These are phyloP conservation scores for Chelonia mydas DNA, from an alignment of 2,797 vertebrate genomes.

Conservation along the genomic window DNA sequence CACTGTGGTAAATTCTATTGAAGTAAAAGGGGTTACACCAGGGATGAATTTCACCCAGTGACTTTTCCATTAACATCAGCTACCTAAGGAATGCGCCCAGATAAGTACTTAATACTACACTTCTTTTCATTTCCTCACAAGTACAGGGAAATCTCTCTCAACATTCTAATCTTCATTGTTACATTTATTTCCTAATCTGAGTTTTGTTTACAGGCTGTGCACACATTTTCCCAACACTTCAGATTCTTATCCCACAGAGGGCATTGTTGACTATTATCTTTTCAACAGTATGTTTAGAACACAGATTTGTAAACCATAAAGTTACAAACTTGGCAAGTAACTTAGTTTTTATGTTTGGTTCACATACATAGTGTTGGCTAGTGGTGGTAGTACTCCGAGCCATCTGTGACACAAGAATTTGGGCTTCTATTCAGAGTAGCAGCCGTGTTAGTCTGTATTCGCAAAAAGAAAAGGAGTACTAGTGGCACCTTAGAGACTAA, in stretches of 20 bases:
- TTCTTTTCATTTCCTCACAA: not conserved
- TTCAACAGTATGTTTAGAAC: not conserved
- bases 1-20: not conserved
- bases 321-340: not conserved
- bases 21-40: not conserved
- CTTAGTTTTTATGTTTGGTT: not conserved
- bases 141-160: not conserved
- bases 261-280: constrained; percentile 24
- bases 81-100: not conserved
- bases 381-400: not conserved
- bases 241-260: not conserved
- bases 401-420: not conserved
- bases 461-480: no score
- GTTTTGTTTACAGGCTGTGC: not conserved
- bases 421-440: not conserved
- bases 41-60: not conserved
- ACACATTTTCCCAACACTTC: not conserved
- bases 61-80: not conserved
- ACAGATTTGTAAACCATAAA: not conserved
- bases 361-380: not conserved
- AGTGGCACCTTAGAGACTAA: no score
- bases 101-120: not conserved
- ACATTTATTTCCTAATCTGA: not conserved
- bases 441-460: no score
- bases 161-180: not conserved